Conservation (phyloP, 2,888 invertebrate species). For the Euplagia quadripunctaria region DNA sequence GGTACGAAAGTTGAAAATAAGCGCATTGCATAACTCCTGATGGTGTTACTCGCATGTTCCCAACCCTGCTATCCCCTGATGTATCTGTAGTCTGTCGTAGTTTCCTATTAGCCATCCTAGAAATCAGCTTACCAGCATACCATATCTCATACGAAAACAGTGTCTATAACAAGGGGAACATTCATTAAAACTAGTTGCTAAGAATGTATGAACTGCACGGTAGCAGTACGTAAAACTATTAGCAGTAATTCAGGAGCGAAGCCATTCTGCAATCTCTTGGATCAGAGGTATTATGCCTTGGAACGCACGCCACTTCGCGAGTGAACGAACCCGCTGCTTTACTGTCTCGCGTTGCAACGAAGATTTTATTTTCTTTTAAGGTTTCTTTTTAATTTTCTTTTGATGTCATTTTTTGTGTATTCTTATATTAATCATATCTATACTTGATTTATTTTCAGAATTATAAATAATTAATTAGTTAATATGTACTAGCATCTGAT, state of each 20-base stretch:
- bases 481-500: neutral
- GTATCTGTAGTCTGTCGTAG: too few species aligned
- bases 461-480: neutral
- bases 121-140: neutral
- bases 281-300: slow-evolving; percentile 57
- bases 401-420: too few species aligned
- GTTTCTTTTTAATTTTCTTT: slow-evolving; percentile 24
- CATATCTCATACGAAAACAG: neutral
- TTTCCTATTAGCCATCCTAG: neutral
- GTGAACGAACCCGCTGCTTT: slow-evolving; percentile 54
- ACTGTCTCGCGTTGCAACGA: slow-evolving; percentile 17
- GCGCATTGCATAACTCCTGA: too few species aligned
- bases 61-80: too few species aligned
- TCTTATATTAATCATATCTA: neutral
- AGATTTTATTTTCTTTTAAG: slow-evolving; percentile 36
- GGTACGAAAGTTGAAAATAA: too few species aligned
- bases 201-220: neutral
- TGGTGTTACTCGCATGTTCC: too few species aligned
- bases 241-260: slow-evolving; percentile 65
- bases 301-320: slow-evolving; percentile 49
- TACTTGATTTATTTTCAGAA: neutral
- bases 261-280: slow-evolving; percentile 59
- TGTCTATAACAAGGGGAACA: neutral
- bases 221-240: slow-evolving; percentile 57
- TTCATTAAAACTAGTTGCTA: neutral